Conservation (phyloP, 30 jellyfish, hydroid and myxozoan genomes). For the Cassiopea andromeda region DNA sequence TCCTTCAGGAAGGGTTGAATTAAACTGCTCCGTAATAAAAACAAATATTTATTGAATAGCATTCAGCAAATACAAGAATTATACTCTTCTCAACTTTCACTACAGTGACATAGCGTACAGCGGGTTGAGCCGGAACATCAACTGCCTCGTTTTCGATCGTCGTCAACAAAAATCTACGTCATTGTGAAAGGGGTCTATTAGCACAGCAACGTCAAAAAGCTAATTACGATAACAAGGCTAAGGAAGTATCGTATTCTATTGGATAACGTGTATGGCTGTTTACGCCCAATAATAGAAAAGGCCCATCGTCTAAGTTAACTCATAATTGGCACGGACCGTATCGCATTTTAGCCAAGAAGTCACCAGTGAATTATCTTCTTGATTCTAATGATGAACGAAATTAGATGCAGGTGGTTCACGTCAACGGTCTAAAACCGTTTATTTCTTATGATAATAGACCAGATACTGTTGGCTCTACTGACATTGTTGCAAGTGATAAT, state of each 20-base stretch:
- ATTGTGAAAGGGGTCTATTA: not conserved
- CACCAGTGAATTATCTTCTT: slow-evolving; percentile 52
- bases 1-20: no score
- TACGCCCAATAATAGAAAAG: slow-evolving; percentile 46
- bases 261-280: slow-evolving; percentile 74
- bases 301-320: slow-evolving; percentile 48
- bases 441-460: slow-evolving; percentile 6
- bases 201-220: slow-evolving; percentile 47
- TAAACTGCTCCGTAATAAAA: no score
- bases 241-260: slow-evolving; percentile 16
- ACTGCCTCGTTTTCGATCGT: no score
- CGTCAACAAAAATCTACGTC: no score
- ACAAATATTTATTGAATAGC: no score
- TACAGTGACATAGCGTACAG: no score
- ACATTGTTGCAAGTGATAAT: not conserved
- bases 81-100: no score
- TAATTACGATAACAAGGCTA: slow-evolving; percentile 41
- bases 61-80: no score
- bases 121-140: no score
- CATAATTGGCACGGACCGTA: slow-evolving; percentile 75
- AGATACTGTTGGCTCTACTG: not conserved
- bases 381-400: slow-evolving; percentile 43
- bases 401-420: slow-evolving; percentile 50
- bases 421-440: slow-evolving; percentile 34
- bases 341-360: slow-evolving; percentile 60